Conservation (phyloP, 2,888 invertebrate genomes). For the Pharmacophagus antenor region DNA sequence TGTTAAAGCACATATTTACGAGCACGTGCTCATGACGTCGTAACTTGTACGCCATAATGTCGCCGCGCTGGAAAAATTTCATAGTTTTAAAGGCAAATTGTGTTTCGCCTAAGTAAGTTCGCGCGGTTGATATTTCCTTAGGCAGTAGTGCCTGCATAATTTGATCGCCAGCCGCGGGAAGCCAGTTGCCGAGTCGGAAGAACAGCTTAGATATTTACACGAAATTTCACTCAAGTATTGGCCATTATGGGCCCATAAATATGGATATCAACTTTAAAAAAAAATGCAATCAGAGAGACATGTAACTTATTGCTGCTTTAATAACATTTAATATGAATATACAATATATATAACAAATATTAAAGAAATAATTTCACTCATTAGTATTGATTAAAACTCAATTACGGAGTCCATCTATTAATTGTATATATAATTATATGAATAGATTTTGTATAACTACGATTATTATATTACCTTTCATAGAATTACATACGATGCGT, state of each 20-base stretch:
- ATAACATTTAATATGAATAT: no score
- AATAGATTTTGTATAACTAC: no score
- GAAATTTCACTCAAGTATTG: not conserved
- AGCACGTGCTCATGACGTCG: constrained; percentile 28
- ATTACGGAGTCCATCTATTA: no score
- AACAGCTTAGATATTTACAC: not conserved
- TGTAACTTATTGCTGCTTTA: no score
- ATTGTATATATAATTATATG: no score
- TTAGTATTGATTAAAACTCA: no score
- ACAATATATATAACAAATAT: no score
- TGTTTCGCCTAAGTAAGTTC: constrained; percentile 42
- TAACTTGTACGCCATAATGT: constrained; percentile 56
- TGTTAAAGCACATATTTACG: constrained; percentile 24
- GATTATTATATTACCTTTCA: not conserved
- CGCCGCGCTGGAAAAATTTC: constrained; percentile 49
- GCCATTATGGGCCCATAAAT: no score
- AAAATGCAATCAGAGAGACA: no score
- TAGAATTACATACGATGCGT: not conserved
- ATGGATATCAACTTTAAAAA: no score
- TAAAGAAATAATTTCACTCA: no score
- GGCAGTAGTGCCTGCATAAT: constrained; percentile 47
- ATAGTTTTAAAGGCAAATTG: constrained; percentile 58
- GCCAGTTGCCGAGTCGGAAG: constrained; percentile 21
- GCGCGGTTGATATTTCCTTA: constrained; percentile 35
- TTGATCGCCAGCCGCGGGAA: constrained; percentile 35